Conservation (phyloP, 2,113 vertebrate species). For the Nothocercus julius region DNA sequence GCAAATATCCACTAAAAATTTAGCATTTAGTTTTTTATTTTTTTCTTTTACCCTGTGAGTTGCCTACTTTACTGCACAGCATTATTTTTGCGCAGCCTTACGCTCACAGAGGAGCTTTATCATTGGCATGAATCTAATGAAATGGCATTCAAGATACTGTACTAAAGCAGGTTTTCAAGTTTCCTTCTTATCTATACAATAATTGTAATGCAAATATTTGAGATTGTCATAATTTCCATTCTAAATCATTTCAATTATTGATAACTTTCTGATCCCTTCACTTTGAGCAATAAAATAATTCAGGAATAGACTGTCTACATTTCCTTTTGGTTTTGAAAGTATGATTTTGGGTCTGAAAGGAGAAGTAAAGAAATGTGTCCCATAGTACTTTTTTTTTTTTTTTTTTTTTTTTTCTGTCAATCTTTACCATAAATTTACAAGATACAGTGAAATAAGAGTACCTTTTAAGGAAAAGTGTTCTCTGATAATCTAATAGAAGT, state of each 20-base stretch:
- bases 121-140: not conserved
- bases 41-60: not conserved
- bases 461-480: not conserved
- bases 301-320: accelerated
- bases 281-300: not conserved
- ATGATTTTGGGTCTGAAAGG: not conserved
- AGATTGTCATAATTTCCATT: not conserved
- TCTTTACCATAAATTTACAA: not conserved
- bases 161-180: not conserved
- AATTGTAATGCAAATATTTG: not conserved
- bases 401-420: not conserved
- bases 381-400: not conserved
- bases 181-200: not conserved
- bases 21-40: not conserved
- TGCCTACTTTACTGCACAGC: not conserved
- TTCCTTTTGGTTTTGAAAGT: not conserved
- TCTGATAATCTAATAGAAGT: not conserved
- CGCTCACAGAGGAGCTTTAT: not conserved
- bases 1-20: not conserved
- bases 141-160: not conserved
- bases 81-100: not conserved
- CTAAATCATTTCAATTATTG: not conserved
- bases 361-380: not conserved
- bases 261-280: not conserved
- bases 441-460: not conserved